Percentiles rank a stretch among this genome's conserved stretches.
Evolutionary conservation across 2,888 invertebrate genomes (phyloP).

Genomic region (Pandemis cinnamomeana): DNA sequence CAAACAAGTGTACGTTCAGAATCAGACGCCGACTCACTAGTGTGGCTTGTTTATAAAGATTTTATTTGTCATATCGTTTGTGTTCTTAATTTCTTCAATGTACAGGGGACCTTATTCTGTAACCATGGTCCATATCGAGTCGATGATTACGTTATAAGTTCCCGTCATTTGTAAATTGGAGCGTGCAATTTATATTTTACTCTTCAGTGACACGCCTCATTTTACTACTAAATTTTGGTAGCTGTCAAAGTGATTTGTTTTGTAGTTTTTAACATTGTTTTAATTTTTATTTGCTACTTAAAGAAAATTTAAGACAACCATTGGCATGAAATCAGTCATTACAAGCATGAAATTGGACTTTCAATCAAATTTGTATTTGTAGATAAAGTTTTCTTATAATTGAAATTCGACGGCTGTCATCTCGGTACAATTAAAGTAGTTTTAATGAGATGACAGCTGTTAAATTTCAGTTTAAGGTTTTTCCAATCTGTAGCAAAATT

Average conservation of each 20-base stretch:
- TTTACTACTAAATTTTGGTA: conserved; percentile 12
- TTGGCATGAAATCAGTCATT: conserved; percentile 30
- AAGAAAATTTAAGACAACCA: conserved; percentile 13
- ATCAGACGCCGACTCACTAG: conserved; percentile 72
- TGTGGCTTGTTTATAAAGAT: conserved; percentile 70
- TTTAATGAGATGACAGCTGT: conserved; percentile 1
- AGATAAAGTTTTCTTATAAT: neutral
- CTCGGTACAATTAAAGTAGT: neutral
- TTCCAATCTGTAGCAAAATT: neutral
- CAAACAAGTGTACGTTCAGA: conserved; percentile 93
- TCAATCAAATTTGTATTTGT: neutral
- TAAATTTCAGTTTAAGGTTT: neutral
- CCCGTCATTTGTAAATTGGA: conserved; percentile 5
- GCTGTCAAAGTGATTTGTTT: conserved; percentile 20
- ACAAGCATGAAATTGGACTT: conserved; percentile 26
- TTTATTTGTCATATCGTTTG: conserved; percentile 44
- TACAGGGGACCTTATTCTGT: conserved; percentile 26
- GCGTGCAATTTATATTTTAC: conserved; percentile 14
- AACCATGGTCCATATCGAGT: neutral
- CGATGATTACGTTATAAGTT: conserved; percentile 5
- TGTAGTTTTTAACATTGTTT: conserved; percentile 24
- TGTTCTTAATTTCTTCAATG: conserved; percentile 17
- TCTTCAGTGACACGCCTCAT: conserved; percentile 10
- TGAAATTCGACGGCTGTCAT: neutral
- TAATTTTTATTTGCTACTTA: conserved; percentile 23